Conservation (phyloP, 23 tunicate genomes). For the Clavelina lepadiformis region DNA sequence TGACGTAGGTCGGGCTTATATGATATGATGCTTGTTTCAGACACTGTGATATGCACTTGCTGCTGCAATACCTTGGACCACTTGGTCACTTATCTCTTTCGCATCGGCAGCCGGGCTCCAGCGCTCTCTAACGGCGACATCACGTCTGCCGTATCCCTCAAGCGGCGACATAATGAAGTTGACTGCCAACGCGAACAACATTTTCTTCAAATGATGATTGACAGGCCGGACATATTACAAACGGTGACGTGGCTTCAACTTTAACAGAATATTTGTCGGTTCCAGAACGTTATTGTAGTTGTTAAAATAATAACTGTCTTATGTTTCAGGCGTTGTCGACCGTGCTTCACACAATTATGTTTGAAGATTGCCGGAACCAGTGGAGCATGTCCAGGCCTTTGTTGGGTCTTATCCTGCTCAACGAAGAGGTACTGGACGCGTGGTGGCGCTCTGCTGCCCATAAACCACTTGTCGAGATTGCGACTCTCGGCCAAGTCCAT, state of each 20-base stretch:
- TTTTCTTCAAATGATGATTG: conserved; percentile 61
- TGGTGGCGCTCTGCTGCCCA: no score
- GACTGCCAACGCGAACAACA: conserved; percentile 42
- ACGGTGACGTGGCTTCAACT: background rate
- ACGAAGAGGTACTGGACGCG: conserved; percentile 61
- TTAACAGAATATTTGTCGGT: background rate
- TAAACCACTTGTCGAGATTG: no score
- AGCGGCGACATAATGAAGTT: conserved; percentile 10
- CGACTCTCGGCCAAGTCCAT: no score
- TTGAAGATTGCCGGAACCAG: conserved; percentile 92
- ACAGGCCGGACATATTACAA: conserved; percentile 72
- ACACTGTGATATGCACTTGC: conserved; percentile 56
- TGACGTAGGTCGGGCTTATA: background rate
- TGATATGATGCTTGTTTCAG: no score
- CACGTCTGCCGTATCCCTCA: background rate
- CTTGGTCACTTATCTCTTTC: conserved; percentile 64
- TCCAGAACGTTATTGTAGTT: no score
- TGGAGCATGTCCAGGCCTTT: conserved; percentile 99
- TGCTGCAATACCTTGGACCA: conserved; percentile 76
- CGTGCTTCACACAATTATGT: conserved; percentile 65
- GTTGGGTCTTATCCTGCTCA: conserved; percentile 74
- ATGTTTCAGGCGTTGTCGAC: conserved; percentile 58
- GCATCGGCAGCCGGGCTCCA: conserved; percentile 19
- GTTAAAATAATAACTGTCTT: no score
- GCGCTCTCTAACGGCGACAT: conserved; percentile 23